These are phyloP conservation scores for Latrodectus hesperus DNA, from an alignment of 2,888 invertebrate species.

Conservation along the genomic window DNA sequence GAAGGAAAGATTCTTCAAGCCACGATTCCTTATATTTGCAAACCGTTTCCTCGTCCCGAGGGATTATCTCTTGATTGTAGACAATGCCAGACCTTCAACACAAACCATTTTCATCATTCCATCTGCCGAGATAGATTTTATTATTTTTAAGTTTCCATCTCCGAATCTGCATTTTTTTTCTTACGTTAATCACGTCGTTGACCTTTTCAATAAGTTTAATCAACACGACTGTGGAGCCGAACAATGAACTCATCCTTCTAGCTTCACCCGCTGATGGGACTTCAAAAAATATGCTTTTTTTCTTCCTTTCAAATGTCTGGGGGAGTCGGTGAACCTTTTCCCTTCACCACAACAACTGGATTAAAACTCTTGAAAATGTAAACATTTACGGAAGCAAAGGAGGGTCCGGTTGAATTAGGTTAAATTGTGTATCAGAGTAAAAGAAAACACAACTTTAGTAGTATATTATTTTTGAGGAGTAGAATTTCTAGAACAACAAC, in stretches of 20 bases:
- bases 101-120: conserved; percentile 44
- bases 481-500: no score
- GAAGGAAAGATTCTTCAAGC: conserved; percentile 9
- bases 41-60: conserved; percentile 29
- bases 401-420: conserved; percentile 21
- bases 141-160: not conserved
- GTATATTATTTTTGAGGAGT: no score
- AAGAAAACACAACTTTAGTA: no score
- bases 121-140: conserved; percentile 36
- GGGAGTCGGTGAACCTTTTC: conserved; percentile 54
- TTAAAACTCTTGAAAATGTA: conserved; percentile 45
- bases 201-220: conserved; percentile 57
- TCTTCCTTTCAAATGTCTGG: conserved; percentile 13
- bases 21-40: conserved; percentile 16
- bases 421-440: not conserved
- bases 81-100: conserved; percentile 20
- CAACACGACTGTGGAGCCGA: conserved; percentile 37
- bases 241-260: conserved; percentile 50
- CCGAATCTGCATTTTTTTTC: conserved; percentile 29
- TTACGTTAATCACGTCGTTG: conserved; percentile 60
- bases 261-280: conserved; percentile 23
- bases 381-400: conserved; percentile 62
- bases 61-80: conserved; percentile 61
- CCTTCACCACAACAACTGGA: conserved; percentile 29
- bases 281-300: not conserved